Base-by-base conservation (phyloP, 2,797 vertebrate genomes). In the Cryptoprocta ferox region DNA sequence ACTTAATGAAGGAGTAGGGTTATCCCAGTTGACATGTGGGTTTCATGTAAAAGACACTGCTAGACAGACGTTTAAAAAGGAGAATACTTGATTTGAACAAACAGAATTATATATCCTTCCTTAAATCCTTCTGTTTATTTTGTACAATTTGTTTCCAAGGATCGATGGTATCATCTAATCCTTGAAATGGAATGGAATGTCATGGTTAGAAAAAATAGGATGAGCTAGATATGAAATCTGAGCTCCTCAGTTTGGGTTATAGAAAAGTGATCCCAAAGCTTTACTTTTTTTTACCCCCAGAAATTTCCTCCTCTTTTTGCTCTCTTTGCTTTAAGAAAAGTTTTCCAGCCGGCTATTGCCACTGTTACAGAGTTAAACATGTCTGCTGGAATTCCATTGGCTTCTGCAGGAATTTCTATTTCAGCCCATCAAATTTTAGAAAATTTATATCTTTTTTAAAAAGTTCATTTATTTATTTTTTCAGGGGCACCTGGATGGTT, bases 71-170 rank as follows among this genome's bases (percentile, higher is more conserved):
- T 93, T 97, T 70, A 37, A 15, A 32, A 28, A 93, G 30, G 19
- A 94, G 48, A 70, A 45, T 59, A 48, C 21, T 86, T 95, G 37
- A 96, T 76, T 88, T 89, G 56, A 86, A 95, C 30, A 78, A 94
- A 68, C 19, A 95, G 35, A 96, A 87, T 37, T 30, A 10, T 83
- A 45, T 19, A 45, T 10, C 26, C 3, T 66, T 24, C 70, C 45
- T 95, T 89, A 79, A 95, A 75, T 94, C 4, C 59, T 85, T 93
- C 32, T 75, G n/a, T 87, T 83, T 76, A 86, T 90, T 91, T 93
- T 96, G 42, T 37, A 63, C 61, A 48, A 35, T 92, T 84, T 89
- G 42, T 90, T 81, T 85, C 45, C 87, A 93, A 68, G 66, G 24
- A 90, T 84, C 39, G 87, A 42, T 76, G 59, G 39, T 86, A 92